Evolutionary conservation across 2,113 vertebrate genomes (phyloP), one percentile per base, ranked within the genome.

Genomic region (Melanostigma gelatinosum): DNA sequence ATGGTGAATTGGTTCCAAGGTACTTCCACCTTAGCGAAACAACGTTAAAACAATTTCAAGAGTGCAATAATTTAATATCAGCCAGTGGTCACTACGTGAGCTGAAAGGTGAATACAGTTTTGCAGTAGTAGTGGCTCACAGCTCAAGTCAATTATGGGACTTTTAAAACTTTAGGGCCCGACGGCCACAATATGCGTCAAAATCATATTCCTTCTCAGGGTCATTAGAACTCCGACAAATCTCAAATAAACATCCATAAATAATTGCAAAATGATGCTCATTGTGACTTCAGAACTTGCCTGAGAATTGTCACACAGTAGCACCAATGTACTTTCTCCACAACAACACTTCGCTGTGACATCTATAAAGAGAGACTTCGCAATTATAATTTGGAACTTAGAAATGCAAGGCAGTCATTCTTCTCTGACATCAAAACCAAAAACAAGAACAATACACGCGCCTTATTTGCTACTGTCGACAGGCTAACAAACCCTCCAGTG

Each of bases 221-320:
- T 57, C 24, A 27, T 57, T 12, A 27, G 6, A 57, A 57, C 54
- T 57, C 54, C 7, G 48, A 8, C 18, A 27, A 57, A 57, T 57
- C n/a, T 11, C 11, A 9, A 54, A 24, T 54, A n/a, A 27, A 54
- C 52, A 11, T 24, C 46, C 18, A 18, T 13, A 44, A 44, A 44
- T 13, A 3, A 13, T 44, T 44, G 42, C 42, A 50, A n/a, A 54
- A 11, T n/a, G n/a, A 55, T 1, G 54, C n/a, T 55, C 54, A 7
- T 32, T 32, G 20, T 18, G 16, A 34, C 15, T 9, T 18, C 15
- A 61, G 15, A 61, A 61, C 5, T 18, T 29, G 27, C 27, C 57
- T 60, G 24, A 60, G 27, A 60, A 60, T 9, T 2, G 46, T 70
- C 70, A 65, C 58, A 75, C 32, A 69, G 38, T 22, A 78, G 50